Evolutionary conservation across 2,113 vertebrate genomes (phyloP), one percentile per base, ranked within the genome.

Genomic region (Trematocara macrostoma): DNA sequence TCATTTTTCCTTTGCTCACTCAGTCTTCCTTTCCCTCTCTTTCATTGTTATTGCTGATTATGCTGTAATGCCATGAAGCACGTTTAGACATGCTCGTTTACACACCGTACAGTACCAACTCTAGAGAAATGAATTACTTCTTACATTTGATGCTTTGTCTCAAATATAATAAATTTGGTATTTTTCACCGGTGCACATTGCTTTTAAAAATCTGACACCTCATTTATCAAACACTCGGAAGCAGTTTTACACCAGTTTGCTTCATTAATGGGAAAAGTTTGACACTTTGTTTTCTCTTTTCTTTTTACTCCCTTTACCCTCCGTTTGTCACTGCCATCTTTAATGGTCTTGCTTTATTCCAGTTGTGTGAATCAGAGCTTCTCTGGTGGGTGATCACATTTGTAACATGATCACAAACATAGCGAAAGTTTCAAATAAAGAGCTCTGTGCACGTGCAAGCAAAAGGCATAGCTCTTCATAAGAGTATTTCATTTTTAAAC

Each of bases 211-310:
- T 81, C 7, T 55, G 45, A 1, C 12, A 5, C 23, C 9, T 78
- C 3, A 3, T 45, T 84, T 49, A 1, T 38, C 61, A 85, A 82
- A 26, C 42, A 45, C 29, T 29, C 35, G 11, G 56, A 78, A 81
- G 40, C 57, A 87, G 86, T 56, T 87, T 91, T 86, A 81, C 82
- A 14, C 34, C 55, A 35, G 78, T 69, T 87, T 90, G 47, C 11
- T 82, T 15, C 8, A 35, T 57, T 88, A 86, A 87, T 92, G 88
- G 61, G 47, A 89, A 91, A 90, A 87, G 80, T 92, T 90, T 88
- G 78, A 90, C 14, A 56, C 64, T 5, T 59, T 85, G 86, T 86
- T 78, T 53, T 52, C 16, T 69, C 15, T 84, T 84, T 78, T 51
- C 8, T 18, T 5, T 14, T 61, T 11, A 49, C 80, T 78, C 35